Conservation (phyloP, 2,888 invertebrate species). For the Dyspetes luteomarginatus region DNA sequence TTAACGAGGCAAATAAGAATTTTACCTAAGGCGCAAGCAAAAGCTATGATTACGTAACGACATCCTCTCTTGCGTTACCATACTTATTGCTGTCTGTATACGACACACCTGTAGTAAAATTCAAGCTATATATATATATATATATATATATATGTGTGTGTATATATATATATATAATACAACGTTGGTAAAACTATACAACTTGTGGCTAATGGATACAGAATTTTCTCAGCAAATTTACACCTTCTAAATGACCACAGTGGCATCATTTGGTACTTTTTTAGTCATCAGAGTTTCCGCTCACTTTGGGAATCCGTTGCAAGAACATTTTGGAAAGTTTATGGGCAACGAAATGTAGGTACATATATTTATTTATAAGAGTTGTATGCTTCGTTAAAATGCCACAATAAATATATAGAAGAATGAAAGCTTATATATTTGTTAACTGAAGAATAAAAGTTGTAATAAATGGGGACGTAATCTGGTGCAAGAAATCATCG, state of each 20-base stretch:
- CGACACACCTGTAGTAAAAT: slow-evolving; percentile 36
- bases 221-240: slow-evolving; percentile 13
- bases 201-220: slow-evolving; percentile 29
- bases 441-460: background rate
- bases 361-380: background rate
- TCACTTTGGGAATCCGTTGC: slow-evolving; percentile 5
- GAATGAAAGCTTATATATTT: too few relatives aligned
- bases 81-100: background rate
- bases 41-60: slow-evolving; percentile 70
- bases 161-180: slow-evolving; percentile 50
- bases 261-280: background rate
- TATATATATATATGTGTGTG: slow-evolving; percentile 38
- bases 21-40: slow-evolving; percentile 41
- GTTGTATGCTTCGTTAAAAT: background rate
- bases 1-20: too few relatives aligned
- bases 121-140: slow-evolving; percentile 46
- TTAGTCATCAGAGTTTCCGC: slow-evolving; percentile 14
- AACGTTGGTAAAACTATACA: slow-evolving; percentile 18
- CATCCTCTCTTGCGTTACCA: slow-evolving; percentile 74
- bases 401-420: background rate
- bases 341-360: background rate
- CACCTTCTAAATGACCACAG: slow-evolving; percentile 8
- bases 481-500: slow-evolving; percentile 41
- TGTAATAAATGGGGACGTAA: slow-evolving; percentile 7
- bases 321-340: background rate